Conservation (phyloP, 2,797 vertebrate genomes). For the Caiman crocodilus region DNA sequence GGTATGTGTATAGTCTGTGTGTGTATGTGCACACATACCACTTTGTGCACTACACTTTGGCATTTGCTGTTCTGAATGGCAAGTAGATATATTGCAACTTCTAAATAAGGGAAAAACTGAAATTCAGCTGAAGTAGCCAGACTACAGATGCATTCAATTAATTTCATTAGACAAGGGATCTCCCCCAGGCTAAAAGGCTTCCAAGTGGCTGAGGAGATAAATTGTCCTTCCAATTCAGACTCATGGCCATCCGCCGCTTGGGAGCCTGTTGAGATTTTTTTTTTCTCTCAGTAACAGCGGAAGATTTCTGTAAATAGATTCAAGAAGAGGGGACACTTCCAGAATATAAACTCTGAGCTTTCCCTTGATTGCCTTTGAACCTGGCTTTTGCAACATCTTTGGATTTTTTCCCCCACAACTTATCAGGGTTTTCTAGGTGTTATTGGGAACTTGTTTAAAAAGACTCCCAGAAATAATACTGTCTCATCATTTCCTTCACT, state of each 20-base stretch:
- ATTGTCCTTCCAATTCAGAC: conserved; percentile 67
- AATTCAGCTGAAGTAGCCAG: conserved; percentile 52
- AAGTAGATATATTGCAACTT: conserved; percentile 42
- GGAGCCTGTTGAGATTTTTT: conserved; percentile 45
- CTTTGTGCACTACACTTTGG: not conserved
- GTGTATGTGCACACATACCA: not conserved
- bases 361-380: conserved; percentile 49
- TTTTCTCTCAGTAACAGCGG: not conserved
- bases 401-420: not conserved
- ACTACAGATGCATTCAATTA: conserved; percentile 62
- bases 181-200: conserved; percentile 62
- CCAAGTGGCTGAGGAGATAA: conserved; percentile 65
- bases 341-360: conserved; percentile 48
- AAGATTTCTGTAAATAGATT: conserved; percentile 59
- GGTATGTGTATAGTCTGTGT: not conserved
- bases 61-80: not conserved
- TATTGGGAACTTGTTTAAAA: conserved; percentile 61
- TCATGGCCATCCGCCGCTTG: conserved; percentile 43
- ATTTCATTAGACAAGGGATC: conserved; percentile 69
- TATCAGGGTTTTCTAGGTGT: conserved; percentile 7
- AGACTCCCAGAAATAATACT: conserved; percentile 31
- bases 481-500: conserved; percentile 59
- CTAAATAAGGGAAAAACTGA: conserved; percentile 36
- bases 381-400: conserved; percentile 10
- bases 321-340: conserved; percentile 25